These are phyloP conservation scores for Arctopsyche grandis DNA, from an alignment of 1,140 invertebrate genomes.

Conservation along the genomic window DNA sequence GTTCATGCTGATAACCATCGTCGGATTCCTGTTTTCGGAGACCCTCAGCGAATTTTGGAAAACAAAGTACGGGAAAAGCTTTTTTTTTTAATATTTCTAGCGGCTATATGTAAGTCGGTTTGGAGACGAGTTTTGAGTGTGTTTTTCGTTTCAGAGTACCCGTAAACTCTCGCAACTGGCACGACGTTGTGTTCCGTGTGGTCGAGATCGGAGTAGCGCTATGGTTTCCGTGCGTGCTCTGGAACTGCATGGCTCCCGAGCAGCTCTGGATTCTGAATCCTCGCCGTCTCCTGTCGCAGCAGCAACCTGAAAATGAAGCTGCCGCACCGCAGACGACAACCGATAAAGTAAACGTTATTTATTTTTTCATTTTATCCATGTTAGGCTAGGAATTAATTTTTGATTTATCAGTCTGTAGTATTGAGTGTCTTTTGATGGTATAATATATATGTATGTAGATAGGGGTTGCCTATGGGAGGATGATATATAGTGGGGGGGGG, in stretches of 20 bases:
- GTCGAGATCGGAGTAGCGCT: constrained; percentile 93
- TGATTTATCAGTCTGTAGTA: no score
- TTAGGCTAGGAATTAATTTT: no score
- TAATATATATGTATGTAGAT: no score
- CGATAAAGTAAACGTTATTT: constrained; percentile 43
- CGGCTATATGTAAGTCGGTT: background rate
- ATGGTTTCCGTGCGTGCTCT: constrained; percentile 92
- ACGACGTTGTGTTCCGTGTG: constrained; percentile 89
- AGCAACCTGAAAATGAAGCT: constrained; percentile 57
- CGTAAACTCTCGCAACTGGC: constrained; percentile 88
- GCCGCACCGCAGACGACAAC: background rate
- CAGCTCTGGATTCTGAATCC: constrained; percentile 95
- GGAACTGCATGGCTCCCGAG: constrained; percentile 96
- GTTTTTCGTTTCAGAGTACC: constrained; percentile 73
- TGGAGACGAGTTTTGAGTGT: background rate
- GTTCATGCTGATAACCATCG: constrained; percentile 84
- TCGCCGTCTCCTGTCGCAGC: constrained; percentile 78
- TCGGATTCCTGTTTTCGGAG: constrained; percentile 89
- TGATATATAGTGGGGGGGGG: no score
- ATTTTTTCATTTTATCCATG: background rate
- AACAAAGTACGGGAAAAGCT: constrained; percentile 78
- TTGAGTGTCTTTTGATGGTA: no score
- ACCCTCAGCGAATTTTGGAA: constrained; percentile 93
- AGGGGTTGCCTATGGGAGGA: no score
- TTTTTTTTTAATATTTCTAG: no score